phyloP scores from a whole-genome alignment of 2,888 invertebrate genomes.

The Thera britannica region DNA sequence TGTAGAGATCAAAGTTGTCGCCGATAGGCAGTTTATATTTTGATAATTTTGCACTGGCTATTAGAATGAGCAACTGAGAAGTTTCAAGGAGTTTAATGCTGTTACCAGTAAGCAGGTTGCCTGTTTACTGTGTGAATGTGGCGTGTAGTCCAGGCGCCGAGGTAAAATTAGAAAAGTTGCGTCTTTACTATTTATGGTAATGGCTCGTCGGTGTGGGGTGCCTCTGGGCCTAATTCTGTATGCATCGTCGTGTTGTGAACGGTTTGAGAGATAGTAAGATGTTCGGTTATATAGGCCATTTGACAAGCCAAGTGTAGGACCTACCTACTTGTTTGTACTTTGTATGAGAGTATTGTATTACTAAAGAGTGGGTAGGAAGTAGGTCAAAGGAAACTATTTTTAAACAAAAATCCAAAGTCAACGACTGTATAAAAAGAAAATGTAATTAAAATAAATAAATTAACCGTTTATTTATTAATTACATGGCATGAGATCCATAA shows the following conservation, averaged over 20 bases:
- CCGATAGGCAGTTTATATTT: background rate
- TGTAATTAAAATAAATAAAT: constrained; percentile 86
- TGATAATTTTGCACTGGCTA: background rate
- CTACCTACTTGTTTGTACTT: constrained; percentile 50
- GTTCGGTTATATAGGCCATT: constrained; percentile 51
- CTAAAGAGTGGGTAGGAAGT: constrained; percentile 42
- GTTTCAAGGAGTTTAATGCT: background rate
- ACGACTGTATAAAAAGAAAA: constrained; percentile 80
- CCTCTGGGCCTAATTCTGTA: constrained; percentile 60
- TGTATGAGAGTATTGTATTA: constrained; percentile 32
- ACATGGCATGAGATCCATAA: constrained; percentile 84
- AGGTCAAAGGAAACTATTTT: constrained; percentile 49
- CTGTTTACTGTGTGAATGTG: constrained; percentile 20
- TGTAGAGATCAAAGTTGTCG: background rate
- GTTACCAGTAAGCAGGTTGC: background rate
- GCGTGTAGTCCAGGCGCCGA: constrained; percentile 43
- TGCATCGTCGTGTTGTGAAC: constrained; percentile 20
- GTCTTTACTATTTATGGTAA: constrained; percentile 83
- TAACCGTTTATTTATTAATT: constrained; percentile 86
- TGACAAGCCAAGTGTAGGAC: constrained; percentile 51
- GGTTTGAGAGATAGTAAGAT: constrained; percentile 29
- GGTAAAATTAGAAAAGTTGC: constrained; percentile 78
- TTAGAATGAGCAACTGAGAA: background rate
- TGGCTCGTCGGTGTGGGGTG: constrained; percentile 68
- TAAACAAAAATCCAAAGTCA: constrained; percentile 74